Conservation (phyloP, 2,797 vertebrate genomes). For the Balearica regulorum region DNA sequence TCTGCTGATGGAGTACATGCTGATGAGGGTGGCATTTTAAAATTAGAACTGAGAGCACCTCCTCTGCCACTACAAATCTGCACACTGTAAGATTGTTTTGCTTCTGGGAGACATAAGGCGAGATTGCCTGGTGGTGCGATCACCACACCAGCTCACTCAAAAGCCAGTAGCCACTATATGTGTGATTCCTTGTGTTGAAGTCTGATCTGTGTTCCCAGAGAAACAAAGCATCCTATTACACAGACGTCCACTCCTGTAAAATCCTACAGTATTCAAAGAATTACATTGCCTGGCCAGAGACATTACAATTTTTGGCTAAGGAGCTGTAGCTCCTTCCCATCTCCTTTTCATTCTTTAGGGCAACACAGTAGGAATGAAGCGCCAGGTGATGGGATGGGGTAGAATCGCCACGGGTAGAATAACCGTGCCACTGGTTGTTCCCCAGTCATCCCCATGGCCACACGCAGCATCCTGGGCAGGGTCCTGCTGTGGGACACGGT, state of each 20-base stretch:
- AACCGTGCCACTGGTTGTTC: neutral
- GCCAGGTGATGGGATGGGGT: neutral
- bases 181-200: neutral
- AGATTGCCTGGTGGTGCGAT: neutral
- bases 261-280: neutral
- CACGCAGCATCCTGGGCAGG: neutral
- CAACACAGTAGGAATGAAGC: neutral
- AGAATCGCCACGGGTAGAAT: neutral
- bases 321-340: neutral
- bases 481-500: neutral
- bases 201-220: neutral
- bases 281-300: neutral
- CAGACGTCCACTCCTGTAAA: neutral
- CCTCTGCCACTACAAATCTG: neutral
- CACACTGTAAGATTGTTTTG: neutral
- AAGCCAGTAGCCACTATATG: neutral
- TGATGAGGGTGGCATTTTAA: constrained; percentile 8
- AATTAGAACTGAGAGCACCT: neutral
- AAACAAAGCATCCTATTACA: neutral
- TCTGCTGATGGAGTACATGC: neutral
- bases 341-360: neutral
- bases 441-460: accelerated
- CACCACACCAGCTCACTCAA: neutral
- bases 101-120: neutral
- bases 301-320: neutral